Evolutionary conservation across 2,113 vertebrate species (phyloP).

Genomic region (Athene cunicularia): DNA sequence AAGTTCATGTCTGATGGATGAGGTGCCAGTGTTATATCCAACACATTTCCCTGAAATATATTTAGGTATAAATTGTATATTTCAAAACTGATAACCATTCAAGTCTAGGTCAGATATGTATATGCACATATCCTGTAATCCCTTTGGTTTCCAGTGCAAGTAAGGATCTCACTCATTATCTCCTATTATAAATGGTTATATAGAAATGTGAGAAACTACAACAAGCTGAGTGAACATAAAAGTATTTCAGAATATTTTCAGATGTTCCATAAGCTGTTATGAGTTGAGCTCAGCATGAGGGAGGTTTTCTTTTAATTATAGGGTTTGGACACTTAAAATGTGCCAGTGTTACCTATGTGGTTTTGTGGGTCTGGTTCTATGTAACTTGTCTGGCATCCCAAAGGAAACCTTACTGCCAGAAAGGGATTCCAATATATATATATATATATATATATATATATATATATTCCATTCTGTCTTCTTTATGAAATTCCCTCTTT

Average conservation of each 20-base stretch:
- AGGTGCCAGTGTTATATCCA: not conserved
- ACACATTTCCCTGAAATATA: not conserved
- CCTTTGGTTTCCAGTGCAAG: not conserved
- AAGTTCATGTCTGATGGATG: not conserved
- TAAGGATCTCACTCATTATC: not conserved
- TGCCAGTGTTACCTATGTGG: accelerated
- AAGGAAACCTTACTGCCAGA: not conserved
- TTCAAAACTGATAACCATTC: not conserved
- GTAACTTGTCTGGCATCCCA: not conserved
- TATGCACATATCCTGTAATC: not conserved
- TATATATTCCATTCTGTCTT: not conserved
- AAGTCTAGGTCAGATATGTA: not conserved
- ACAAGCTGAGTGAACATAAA: not conserved
- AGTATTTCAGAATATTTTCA: not conserved
- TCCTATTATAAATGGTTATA: not conserved
- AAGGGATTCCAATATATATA: not conserved
- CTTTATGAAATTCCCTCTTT: not conserved
- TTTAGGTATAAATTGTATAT: not conserved
- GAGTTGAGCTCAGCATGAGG: not conserved
- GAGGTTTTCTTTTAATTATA: not conserved
- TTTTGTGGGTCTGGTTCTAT: not conserved
- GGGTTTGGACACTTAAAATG: not conserved
- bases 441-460: no score
- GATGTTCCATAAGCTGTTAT: not conserved
- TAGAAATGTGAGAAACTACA: not conserved